These are phyloP conservation scores for Ictidomys tridecemlineatus DNA, from an alignment of 2,113 vertebrate genomes.

Conservation along the genomic window DNA sequence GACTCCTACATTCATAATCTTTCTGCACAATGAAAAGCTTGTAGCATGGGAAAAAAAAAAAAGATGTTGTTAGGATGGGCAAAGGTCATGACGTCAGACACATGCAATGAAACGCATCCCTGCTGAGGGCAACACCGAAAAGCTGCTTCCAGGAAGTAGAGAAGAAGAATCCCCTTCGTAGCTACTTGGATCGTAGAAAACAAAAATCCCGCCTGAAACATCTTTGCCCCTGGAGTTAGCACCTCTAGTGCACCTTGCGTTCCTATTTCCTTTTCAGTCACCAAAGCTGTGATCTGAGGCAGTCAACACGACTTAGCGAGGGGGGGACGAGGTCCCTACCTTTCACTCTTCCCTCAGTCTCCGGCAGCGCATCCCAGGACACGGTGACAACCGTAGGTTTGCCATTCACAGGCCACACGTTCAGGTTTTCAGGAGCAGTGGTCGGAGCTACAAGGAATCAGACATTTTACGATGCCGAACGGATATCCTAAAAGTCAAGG, in stretches of 20 bases:
- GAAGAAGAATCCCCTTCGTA: not conserved
- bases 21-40: not conserved
- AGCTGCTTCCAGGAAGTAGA: not conserved
- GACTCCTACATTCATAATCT: not conserved
- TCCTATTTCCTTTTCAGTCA: not conserved
- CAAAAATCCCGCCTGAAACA: not conserved
- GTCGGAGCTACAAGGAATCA: conserved; percentile 90
- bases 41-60: not conserved
- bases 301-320: not conserved
- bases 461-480: accelerated
- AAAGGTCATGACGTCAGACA: not conserved
- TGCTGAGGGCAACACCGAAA: not conserved
- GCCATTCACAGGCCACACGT: conserved; percentile 93
- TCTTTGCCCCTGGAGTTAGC: not conserved
- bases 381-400: conserved; percentile 94
- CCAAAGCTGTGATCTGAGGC: not conserved
- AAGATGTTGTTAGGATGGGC: not conserved
- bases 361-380: conserved; percentile 95
- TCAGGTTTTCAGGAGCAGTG: conserved; percentile 95
- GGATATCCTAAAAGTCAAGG: not conserved
- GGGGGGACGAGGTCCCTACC: conserved; percentile 86
- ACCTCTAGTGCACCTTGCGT: not conserved
- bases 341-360: conserved; percentile 95
- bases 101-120: not conserved
- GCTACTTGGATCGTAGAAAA: not conserved